Evolutionary conservation across 2,113 vertebrate species (phyloP).

Genomic region (Ophthalmolycus amberensis): DNA sequence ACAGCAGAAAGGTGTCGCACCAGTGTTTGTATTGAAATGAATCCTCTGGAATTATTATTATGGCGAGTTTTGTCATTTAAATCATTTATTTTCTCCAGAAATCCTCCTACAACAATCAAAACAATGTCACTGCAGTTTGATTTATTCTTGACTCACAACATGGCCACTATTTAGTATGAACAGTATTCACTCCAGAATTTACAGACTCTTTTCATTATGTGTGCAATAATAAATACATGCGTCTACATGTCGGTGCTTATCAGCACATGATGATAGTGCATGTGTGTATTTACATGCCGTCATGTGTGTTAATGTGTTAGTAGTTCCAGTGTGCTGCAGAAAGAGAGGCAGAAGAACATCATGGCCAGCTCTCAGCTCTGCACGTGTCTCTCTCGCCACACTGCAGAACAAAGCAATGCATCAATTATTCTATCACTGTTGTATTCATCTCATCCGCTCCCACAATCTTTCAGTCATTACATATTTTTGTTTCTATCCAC

Average conservation of each 20-base stretch:
- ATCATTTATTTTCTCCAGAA: background rate
- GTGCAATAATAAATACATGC: background rate
- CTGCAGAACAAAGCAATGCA: constrained; percentile 31
- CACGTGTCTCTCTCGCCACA: background rate
- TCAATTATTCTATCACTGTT: background rate
- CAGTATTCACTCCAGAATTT: background rate
- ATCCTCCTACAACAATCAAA: background rate
- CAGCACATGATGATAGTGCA: background rate
- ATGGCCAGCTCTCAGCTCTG: background rate
- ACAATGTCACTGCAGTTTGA: background rate
- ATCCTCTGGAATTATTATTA: background rate
- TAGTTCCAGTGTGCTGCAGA: background rate
- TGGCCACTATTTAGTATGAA: no score
- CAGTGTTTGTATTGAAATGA: background rate
- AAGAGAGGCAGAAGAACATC: constrained; percentile 10
- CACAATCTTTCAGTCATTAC: background rate
- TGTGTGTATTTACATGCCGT: background rate
- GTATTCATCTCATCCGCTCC: background rate
- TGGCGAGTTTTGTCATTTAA: background rate
- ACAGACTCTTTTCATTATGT: background rate
- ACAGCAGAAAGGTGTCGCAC: background rate
- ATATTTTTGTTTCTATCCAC: background rate
- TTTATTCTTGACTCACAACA: background rate
- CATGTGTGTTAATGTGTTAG: background rate
- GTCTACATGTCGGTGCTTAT: background rate